A percentile compares a stretch with the other conserved stretches of the same genome.
These are phyloP conservation scores for Nasonia giraulti DNA, from an alignment of 1,140 invertebrate species.

Conservation along the genomic window DNA sequence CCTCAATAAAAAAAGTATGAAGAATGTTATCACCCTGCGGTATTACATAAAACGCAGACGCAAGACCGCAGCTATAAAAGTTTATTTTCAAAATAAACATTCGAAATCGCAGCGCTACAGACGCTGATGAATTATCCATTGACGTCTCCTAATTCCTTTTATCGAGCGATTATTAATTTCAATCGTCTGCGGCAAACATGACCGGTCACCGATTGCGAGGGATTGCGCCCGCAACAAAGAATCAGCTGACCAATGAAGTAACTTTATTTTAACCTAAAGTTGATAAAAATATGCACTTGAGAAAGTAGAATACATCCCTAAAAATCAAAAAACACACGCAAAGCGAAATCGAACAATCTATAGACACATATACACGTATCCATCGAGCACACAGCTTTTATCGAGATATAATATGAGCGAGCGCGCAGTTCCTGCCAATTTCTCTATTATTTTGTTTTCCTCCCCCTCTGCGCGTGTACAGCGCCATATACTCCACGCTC, in stretches of 20 bases:
- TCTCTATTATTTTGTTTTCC: conserved; percentile 20
- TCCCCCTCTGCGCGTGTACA: neutral
- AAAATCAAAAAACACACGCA: no score
- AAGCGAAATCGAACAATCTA: no score
- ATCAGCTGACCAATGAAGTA: no score
- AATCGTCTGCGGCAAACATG: neutral
- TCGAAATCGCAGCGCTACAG: neutral
- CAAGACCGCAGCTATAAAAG: neutral
- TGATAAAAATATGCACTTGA: no score
- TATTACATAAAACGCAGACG: neutral
- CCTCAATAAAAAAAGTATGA: no score
- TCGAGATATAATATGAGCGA: neutral
- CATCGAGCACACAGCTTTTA: neutral
- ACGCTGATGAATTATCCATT: neutral
- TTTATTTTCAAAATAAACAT: neutral
- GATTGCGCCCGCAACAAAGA: no score
- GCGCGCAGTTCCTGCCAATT: neutral
- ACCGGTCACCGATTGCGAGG: neutral
- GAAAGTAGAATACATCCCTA: no score
- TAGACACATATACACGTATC: neutral
- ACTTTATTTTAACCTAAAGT: no score
- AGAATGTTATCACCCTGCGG: neutral
- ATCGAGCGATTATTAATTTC: neutral
- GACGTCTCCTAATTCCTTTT: neutral
- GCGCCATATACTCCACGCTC: neutral